phyloP scores from a whole-genome alignment of 2,797 vertebrate genomes.

The Bufotes viridis region DNA sequence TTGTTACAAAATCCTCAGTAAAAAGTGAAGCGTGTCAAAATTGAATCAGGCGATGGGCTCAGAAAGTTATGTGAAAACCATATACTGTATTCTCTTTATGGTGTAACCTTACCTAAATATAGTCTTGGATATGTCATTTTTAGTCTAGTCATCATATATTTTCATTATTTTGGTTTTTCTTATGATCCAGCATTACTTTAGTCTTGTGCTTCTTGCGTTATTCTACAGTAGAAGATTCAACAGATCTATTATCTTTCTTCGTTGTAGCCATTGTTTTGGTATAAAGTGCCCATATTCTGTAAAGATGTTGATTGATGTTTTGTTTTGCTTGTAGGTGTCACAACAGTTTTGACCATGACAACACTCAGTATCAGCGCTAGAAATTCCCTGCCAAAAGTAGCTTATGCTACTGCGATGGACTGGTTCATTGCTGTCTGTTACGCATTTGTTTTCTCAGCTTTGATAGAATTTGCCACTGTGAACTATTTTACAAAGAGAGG shows the following conservation, averaged over 20 bases:
- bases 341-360: constrained; percentile 97
- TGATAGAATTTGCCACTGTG: constrained; percentile 98
- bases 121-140: background rate
- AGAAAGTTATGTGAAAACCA: too few relatives aligned
- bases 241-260: background rate
- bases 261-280: background rate
- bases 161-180: background rate
- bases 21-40: too few relatives aligned
- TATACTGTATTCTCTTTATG: too few relatives aligned
- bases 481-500: constrained; percentile 99
- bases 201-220: background rate
- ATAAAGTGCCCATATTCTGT: background rate
- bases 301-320: background rate
- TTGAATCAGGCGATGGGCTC: too few relatives aligned
- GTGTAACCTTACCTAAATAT: too few relatives aligned
- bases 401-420: constrained; percentile 98
- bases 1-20: too few relatives aligned
- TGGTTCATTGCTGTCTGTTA: constrained; percentile 99
- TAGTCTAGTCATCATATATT: background rate
- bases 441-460: constrained; percentile 96
- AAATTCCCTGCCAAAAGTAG: constrained; percentile 98
- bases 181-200: background rate
- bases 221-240: background rate
- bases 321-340: constrained; percentile 83
- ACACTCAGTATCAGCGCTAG: constrained; percentile 96